Percentiles rank a stretch among this genome's conserved stretches.
Evolutionary conservation across 2,888 invertebrate species (phyloP).

Genomic region (Euphydryas editha): DNA sequence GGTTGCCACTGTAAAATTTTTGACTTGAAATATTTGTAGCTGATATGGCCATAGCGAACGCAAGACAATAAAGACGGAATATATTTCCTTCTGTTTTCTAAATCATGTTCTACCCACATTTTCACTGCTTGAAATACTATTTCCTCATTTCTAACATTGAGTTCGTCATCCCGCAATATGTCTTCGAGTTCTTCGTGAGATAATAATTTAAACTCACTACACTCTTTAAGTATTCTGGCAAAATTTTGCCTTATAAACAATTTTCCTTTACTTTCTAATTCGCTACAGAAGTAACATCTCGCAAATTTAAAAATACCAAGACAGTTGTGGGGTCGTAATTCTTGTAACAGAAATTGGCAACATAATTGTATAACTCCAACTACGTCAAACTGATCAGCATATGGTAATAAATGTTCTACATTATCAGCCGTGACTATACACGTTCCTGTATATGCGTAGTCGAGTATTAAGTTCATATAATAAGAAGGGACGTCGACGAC

Average conservation of each 20-base stretch:
- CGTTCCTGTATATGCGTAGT: conserved; percentile 89
- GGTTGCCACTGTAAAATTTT: conserved; percentile 83
- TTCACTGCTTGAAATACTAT: conserved; percentile 89
- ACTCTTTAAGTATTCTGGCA: conserved; percentile 84
- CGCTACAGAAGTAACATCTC: conserved; percentile 87
- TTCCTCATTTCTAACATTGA: conserved; percentile 89
- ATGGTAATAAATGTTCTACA: conserved; percentile 87
- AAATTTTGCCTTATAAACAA: conserved; percentile 84
- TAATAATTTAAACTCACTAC: conserved; percentile 85
- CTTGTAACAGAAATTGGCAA: conserved; percentile 85
- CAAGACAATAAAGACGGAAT: conserved; percentile 85
- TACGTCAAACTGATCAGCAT: conserved; percentile 89
- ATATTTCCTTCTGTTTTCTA: conserved; percentile 77
- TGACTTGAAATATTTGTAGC: conserved; percentile 82
- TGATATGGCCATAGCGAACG: conserved; percentile 87
- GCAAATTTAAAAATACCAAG: conserved; percentile 89
- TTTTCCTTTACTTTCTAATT: conserved; percentile 85
- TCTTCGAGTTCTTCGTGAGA: conserved; percentile 84
- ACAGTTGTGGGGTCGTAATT: conserved; percentile 87
- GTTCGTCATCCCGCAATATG: conserved; percentile 87
- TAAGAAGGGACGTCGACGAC: conserved; percentile 83
- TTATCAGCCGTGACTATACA: conserved; percentile 86
- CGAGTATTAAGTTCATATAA: conserved; percentile 86
- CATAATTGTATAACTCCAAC: conserved; percentile 88
- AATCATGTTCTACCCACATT: conserved; percentile 87